Conservation (phyloP, 2,797 vertebrate genomes). For the Typhlichthys eigenmanni region DNA sequence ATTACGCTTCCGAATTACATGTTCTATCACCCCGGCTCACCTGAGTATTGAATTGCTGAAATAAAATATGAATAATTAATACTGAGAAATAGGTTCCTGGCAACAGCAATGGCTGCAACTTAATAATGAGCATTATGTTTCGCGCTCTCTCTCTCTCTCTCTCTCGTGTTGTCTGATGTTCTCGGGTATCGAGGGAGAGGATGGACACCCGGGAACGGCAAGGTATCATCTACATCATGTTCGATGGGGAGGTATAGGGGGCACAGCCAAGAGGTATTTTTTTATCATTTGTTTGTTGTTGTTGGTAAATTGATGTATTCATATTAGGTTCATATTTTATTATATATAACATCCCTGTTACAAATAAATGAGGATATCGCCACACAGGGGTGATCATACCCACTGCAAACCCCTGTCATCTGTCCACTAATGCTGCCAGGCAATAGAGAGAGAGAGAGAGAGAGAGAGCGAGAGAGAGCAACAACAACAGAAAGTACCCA, state of each 20-base stretch:
- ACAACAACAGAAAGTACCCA: background rate
- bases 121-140: conserved; percentile 96
- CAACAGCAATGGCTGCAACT: conserved; percentile 91
- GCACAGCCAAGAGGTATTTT: background rate
- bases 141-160: conserved; percentile 28
- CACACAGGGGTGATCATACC: conserved; percentile 73
- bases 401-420: conserved; percentile 73
- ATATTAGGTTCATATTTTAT: conserved; percentile 19
- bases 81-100: conserved; percentile 95
- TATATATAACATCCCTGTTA: conserved; percentile 59
- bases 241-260: background rate
- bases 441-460: conserved; percentile 34
- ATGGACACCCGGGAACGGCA: conserved; percentile 20
- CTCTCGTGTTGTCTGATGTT: conserved; percentile 28
- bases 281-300: conserved; percentile 11
- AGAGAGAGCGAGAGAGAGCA: conserved; percentile 1
- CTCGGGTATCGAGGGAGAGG: conserved; percentile 64
- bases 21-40: conserved; percentile 91
- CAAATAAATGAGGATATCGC: conserved; percentile 71
- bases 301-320: conserved; percentile 1
- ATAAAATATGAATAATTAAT: conserved; percentile 99
- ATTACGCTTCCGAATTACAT: conserved; percentile 94
- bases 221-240: conserved; percentile 49
- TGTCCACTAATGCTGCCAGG: conserved; percentile 69
- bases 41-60: conserved; percentile 98